These are phyloP conservation scores for Apteryx mantelli DNA, from an alignment of 2,113 vertebrate species.

Conservation along the genomic window DNA sequence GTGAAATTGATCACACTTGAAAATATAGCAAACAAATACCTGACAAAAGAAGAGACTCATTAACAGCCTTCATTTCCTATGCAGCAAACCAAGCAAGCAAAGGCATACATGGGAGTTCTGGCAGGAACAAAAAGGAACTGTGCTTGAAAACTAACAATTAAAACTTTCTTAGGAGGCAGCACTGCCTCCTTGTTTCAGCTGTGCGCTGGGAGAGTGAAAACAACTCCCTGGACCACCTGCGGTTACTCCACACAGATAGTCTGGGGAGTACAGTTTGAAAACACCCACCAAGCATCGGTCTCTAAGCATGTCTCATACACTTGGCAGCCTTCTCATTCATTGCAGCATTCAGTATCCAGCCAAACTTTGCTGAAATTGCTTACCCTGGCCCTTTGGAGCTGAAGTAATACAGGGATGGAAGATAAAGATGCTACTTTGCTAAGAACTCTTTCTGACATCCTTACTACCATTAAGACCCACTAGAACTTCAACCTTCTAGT, in stretches of 20 bases:
- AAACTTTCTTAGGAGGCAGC: constrained; percentile 58
- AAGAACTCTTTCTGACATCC: neutral
- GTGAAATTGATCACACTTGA: constrained; percentile 62
- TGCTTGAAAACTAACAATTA: constrained; percentile 66
- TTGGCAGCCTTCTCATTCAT: neutral
- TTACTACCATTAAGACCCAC: neutral
- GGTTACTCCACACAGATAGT: constrained; percentile 5
- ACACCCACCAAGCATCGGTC: neutral
- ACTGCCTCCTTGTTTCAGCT: constrained; percentile 43
- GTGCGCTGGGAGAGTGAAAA: constrained; percentile 32
- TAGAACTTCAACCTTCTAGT: neutral
- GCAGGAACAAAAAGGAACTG: constrained; percentile 60
- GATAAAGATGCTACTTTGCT: neutral
- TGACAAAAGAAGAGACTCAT: constrained; percentile 63
- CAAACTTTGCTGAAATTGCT: neutral
- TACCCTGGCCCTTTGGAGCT: neutral
- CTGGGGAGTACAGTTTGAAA: constrained; percentile 7
- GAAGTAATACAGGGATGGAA: neutral
- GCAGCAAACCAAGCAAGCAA: constrained; percentile 49
- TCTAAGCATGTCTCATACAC: neutral
- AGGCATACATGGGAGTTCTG: constrained; percentile 42
- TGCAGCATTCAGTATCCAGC: neutral
- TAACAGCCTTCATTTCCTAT: constrained; percentile 66
- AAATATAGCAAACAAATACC: constrained; percentile 54
- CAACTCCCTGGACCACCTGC: constrained; percentile 42